These are phyloP conservation scores for Sinocyclocheilus anshuiensis DNA, from an alignment of 2,113 vertebrate genomes.

Conservation along the genomic window DNA sequence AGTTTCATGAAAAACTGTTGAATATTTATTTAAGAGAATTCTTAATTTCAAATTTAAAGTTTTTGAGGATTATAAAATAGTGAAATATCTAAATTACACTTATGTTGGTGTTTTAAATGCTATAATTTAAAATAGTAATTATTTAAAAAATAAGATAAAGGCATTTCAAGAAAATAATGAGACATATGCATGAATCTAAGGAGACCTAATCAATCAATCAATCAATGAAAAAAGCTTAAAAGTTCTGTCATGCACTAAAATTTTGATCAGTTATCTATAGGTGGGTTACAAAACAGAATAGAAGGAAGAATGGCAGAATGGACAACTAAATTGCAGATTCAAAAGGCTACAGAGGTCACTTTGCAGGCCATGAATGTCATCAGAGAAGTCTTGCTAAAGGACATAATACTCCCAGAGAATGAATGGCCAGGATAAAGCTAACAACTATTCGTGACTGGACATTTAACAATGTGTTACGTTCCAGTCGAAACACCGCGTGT, in stretches of 20 bases:
- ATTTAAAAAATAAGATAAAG: not conserved
- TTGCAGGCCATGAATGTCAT: constrained; percentile 30
- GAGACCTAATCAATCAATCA: not conserved
- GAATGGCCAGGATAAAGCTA: constrained; percentile 30
- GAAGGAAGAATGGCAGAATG: not conserved
- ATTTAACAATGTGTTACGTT: constrained; percentile 52
- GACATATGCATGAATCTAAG: not conserved
- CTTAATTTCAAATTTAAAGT: not conserved
- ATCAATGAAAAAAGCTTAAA: not conserved
- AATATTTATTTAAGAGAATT: not conserved
- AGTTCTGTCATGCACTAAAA: not conserved
- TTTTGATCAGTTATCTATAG: not conserved
- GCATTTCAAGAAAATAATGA: not conserved
- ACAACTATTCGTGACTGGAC: constrained; percentile 35
- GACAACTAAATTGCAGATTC: not conserved
- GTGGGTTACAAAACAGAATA: not conserved
- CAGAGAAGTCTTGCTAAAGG: constrained; percentile 13
- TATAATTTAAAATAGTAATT: not conserved
- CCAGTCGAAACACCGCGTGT: constrained; percentile 42
- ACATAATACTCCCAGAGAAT: constrained; percentile 10
- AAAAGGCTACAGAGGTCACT: constrained; percentile 4
- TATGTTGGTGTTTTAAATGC: not conserved
- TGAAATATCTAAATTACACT: not conserved
- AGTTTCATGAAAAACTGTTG: not conserved
- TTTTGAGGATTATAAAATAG: not conserved